Base-by-base conservation (phyloP, 37 sponge, comb jelly and placozoan genomes). In the Beroe ovata region DNA sequence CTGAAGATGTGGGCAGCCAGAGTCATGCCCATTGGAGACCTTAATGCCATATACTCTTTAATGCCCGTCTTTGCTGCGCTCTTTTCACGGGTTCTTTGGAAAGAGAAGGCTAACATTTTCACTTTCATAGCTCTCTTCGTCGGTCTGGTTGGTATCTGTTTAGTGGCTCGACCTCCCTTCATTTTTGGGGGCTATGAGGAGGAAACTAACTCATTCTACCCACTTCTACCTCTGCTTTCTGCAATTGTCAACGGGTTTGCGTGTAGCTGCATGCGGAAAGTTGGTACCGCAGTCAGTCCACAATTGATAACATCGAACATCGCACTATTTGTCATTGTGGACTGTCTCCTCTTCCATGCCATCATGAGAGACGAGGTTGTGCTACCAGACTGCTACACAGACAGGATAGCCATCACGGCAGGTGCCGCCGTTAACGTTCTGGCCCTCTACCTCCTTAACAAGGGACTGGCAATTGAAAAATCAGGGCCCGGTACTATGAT, bases 191-290 rank as follows among this genome's bases (percentile, higher is more conserved):
- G 8, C 1, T n/a, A 30, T 37, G 8, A 1, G 16, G 84, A 23
- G 1, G 54, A 36, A 14, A 3, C 22, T 3, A 77, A 77, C 41
- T 26, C 84, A 1, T 42, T 77, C 54, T 36, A 36, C 28, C 41
- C 41, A 4, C 38, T 77, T 1, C 16, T 77, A 4, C 84, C 84
- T 40, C 22, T 77, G 8, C 0, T 35, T 41, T 30, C 47, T 39
- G n/a, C 36, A 25, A 40, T 77, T n/a, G 33, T 40, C 23, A 4
- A 26, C 26, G 84, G 84, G 22, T 25, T 77, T 42, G 21, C 84
- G 28, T 77, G 39, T 25, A 77, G 84, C 23, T 77, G 42, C 54
- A 77, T 77, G 84, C 39, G 84, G 22, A 77, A 77, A 40, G 25
- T 77, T 6, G 84, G 84, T 2, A 77, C 84, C 4, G 54, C 39